Conservation (phyloP, 2,113 vertebrate genomes). For the Furnarius figulus region DNA sequence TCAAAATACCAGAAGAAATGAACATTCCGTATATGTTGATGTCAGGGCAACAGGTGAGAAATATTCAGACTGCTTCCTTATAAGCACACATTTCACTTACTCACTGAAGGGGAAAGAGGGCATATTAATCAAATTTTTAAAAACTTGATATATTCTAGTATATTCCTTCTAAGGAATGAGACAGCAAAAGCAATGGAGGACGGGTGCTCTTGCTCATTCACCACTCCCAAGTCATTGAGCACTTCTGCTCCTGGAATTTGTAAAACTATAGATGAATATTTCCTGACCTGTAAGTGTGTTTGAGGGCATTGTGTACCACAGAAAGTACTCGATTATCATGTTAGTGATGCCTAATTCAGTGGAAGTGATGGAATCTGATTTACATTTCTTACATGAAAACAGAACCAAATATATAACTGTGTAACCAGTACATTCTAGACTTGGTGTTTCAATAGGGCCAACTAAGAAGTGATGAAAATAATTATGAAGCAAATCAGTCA, state of each 20-base stretch:
- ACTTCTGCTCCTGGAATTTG: background rate
- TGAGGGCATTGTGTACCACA: background rate
- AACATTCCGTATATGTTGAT: background rate
- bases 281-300: background rate
- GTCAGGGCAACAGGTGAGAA: background rate
- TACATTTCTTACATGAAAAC: background rate
- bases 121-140: background rate
- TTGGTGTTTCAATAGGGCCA: background rate
- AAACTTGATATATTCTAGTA: background rate
- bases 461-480: background rate
- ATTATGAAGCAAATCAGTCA: background rate
- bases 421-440: background rate
- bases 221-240: background rate
- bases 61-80: background rate
- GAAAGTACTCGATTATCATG: background rate
- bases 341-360: background rate
- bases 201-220: background rate
- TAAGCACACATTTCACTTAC: background rate
- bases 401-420: background rate
- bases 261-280: background rate
- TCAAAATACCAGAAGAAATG: background rate
- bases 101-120: background rate
- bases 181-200: background rate
- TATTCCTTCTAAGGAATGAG: background rate
- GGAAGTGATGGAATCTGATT: background rate